These are phyloP conservation scores for Eueremaeus valkanovi DNA, from an alignment of 2,888 invertebrate species.

Conservation along the genomic window DNA sequence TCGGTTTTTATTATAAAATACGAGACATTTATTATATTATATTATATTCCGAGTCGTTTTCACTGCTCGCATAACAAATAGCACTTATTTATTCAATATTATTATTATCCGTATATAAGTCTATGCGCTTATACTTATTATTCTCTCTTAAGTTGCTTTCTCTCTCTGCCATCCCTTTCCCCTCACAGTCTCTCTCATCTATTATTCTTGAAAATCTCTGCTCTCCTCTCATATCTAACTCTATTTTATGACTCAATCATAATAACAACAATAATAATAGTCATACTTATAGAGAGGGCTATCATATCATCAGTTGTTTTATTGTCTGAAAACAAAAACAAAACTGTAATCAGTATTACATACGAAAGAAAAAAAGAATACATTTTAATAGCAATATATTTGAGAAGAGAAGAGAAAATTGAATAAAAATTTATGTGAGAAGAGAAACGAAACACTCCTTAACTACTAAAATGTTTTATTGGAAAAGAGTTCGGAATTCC, in stretches of 20 bases:
- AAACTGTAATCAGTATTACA: no score
- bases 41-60: not conserved
- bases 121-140: no score
- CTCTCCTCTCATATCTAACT: not conserved
- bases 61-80: constrained; percentile 1
- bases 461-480: not conserved
- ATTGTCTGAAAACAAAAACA: not conserved
- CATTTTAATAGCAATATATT: no score
- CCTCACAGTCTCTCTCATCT: not conserved
- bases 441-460: not conserved
- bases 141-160: not conserved
- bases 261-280: constrained; percentile 1
- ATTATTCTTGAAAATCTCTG: not conserved
- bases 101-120: no score
- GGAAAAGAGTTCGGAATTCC: not conserved
- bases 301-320: constrained; percentile 4
- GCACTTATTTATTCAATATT: not conserved
- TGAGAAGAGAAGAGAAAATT: not conserved
- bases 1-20: constrained; percentile 26
- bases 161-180: no score
- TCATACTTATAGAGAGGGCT: not conserved
- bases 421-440: constrained; percentile 11
- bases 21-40: constrained; percentile 8
- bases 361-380: no score
- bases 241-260: constrained; percentile 25